Conservation (phyloP, 1,140 invertebrate species). For the Octopus sinensis region DNA sequence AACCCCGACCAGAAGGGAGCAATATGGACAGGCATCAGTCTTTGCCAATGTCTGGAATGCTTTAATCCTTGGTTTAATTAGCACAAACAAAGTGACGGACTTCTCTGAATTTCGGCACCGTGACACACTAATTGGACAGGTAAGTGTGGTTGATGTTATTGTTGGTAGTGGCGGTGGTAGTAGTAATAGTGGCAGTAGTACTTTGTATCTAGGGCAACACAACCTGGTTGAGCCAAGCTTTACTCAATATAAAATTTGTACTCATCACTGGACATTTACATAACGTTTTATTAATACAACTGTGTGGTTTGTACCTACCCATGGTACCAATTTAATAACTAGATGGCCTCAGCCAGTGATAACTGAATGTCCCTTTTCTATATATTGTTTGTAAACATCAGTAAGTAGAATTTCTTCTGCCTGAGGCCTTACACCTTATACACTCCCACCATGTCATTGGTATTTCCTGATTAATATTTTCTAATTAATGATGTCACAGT, state of each 20-base stretch:
- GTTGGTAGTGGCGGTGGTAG: not conserved
- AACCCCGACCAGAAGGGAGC: slow-evolving; percentile 60
- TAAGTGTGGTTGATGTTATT: slow-evolving; percentile 24
- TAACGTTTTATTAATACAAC: not conserved
- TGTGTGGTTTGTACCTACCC: not conserved
- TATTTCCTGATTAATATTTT: no score
- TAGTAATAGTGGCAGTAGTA: not conserved
- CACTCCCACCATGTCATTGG: no score
- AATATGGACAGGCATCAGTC: slow-evolving; percentile 63
- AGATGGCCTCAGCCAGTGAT: no score
- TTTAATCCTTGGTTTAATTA: slow-evolving; percentile 70
- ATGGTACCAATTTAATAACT: no score
- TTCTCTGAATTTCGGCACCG: slow-evolving; percentile 78
- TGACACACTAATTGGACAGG: slow-evolving; percentile 71
- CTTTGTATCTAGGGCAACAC: not conserved
- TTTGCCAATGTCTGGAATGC: slow-evolving; percentile 68
- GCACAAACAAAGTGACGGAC: slow-evolving; percentile 67
- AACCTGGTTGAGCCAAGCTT: not conserved
- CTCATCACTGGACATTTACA: not conserved
- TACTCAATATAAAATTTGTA: not conserved
- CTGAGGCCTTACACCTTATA: no score
- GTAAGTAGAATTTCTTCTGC: no score
- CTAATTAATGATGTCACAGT: no score
- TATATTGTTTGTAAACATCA: no score
- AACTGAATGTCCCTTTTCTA: no score